Conservation (phyloP, 2,888 invertebrate species). For the Acleris literana region DNA sequence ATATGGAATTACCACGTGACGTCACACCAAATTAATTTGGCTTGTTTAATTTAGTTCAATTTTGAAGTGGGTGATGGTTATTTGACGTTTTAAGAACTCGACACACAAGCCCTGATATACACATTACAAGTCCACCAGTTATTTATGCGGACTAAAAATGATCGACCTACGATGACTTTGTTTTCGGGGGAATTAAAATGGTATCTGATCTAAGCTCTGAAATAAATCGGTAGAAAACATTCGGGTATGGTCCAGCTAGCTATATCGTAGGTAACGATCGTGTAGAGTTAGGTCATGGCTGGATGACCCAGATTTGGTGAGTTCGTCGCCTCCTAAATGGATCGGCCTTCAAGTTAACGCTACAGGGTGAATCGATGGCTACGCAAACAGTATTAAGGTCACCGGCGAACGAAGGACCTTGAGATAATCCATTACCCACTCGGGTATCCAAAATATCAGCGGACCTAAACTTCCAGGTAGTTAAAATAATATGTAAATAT, state of each 20-base stretch:
- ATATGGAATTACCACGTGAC: constrained; percentile 46
- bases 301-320: constrained; percentile 47
- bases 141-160: constrained; percentile 14
- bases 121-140: not conserved
- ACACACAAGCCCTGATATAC: too few species aligned
- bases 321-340: constrained; percentile 50
- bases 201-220: not conserved
- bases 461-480: too few species aligned
- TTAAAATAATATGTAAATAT: too few species aligned
- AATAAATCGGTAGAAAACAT: constrained; percentile 1
- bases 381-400: not conserved
- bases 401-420: not conserved
- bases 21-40: constrained; percentile 49
- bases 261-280: constrained; percentile 25
- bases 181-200: constrained; percentile 10
- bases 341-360: constrained; percentile 48
- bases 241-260: not conserved
- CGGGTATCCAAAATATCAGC: too few species aligned
- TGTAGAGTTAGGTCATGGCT: constrained; percentile 50
- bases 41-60: constrained; percentile 61
- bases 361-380: constrained; percentile 2
- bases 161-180: constrained; percentile 34
- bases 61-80: constrained; percentile 42
- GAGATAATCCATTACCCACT: too few species aligned
- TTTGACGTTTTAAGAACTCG: constrained; percentile 9